Percentiles rank a stretch among this genome's conserved stretches.
Evolutionary conservation across 2,888 invertebrate species (phyloP).

Genomic region (Periphyllus acericola): DNA sequence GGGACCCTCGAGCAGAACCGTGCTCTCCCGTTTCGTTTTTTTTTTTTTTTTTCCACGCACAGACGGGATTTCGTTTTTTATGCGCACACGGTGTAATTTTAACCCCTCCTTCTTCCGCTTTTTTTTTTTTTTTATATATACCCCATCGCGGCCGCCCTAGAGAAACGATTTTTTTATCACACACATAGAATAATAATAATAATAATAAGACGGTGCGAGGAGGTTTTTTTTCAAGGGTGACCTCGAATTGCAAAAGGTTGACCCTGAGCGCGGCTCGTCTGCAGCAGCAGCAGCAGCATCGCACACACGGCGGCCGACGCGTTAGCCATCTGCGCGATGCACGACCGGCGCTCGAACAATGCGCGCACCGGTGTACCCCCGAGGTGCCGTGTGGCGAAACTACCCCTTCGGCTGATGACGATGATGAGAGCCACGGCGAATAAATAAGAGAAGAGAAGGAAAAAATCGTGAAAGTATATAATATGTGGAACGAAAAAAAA

Average conservation of each 20-base stretch:
- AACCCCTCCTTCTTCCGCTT: conserved; percentile 61
- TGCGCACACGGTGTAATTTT: conserved; percentile 48
- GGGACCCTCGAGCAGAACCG: conserved; percentile 53
- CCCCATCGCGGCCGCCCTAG: conserved; percentile 26
- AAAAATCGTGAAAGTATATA: not conserved
- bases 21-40: conserved; percentile 19
- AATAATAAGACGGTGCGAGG: conserved; percentile 35
- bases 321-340: conserved; percentile 64
- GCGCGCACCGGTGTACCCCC: conserved; percentile 8
- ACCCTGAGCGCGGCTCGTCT: conserved; percentile 63
- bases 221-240: conserved; percentile 64
- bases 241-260: conserved; percentile 65
- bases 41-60: conserved; percentile 2
- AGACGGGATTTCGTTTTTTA: conserved; percentile 59
- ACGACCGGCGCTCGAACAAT: conserved; percentile 61
- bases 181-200: not conserved
- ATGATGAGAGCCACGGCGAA: not conserved
- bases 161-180: conserved; percentile 51
- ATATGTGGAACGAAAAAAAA: not conserved
- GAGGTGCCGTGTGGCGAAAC: conserved; percentile 53
- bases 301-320: conserved; percentile 58
- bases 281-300: conserved; percentile 58
- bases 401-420: conserved; percentile 41
- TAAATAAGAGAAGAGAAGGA: not conserved
- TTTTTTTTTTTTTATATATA: conserved; percentile 45